Percentiles rank a stretch among this genome's conserved stretches.
These are phyloP conservation scores for Thamnaconus septentrionalis DNA, from an alignment of 2,113 vertebrate species.

Conservation along the genomic window DNA sequence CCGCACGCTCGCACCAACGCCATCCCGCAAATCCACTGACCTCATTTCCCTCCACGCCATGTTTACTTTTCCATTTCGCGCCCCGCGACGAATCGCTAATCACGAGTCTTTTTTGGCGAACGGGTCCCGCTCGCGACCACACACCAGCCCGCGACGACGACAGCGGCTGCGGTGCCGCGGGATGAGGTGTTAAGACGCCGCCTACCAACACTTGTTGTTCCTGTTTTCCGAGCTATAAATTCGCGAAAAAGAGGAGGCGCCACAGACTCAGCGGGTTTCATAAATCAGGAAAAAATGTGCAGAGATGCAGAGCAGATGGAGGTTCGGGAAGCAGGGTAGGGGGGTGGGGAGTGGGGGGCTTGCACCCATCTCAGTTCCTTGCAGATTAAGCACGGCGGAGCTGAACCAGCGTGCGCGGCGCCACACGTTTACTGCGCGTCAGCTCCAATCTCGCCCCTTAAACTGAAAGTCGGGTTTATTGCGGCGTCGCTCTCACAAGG, in stretches of 20 bases:
- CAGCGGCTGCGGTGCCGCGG: conserved; percentile 5
- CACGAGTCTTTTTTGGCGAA: conserved; percentile 20
- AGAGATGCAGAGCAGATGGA: conserved; percentile 74
- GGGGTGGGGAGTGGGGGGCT: no score
- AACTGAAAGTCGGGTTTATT: conserved; percentile 7
- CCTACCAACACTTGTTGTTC: conserved; percentile 55
- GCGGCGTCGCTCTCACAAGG: background rate
- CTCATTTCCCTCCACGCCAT: conserved; percentile 61
- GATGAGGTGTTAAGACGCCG: conserved; percentile 39
- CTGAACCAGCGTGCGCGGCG: conserved; percentile 42
- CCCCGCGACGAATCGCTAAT: conserved; percentile 46
- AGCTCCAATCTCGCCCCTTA: conserved; percentile 28
- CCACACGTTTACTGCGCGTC: conserved; percentile 21
- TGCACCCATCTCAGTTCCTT: conserved; percentile 52
- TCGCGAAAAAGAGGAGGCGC: conserved; percentile 49
- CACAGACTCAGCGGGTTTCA: conserved; percentile 41
- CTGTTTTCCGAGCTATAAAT: conserved; percentile 70
- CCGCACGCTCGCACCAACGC: conserved; percentile 45
- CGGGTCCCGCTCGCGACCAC: no score
- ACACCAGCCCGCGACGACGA: no score
- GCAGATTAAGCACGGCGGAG: conserved; percentile 62
- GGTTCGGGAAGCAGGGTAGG: background rate
- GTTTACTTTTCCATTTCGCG: conserved; percentile 51
- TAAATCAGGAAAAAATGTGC: conserved; percentile 72
- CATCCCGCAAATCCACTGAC: conserved; percentile 62